These are phyloP conservation scores for Tachysurus vachellii DNA, from an alignment of 2,113 vertebrate species.

Conservation along the genomic window DNA sequence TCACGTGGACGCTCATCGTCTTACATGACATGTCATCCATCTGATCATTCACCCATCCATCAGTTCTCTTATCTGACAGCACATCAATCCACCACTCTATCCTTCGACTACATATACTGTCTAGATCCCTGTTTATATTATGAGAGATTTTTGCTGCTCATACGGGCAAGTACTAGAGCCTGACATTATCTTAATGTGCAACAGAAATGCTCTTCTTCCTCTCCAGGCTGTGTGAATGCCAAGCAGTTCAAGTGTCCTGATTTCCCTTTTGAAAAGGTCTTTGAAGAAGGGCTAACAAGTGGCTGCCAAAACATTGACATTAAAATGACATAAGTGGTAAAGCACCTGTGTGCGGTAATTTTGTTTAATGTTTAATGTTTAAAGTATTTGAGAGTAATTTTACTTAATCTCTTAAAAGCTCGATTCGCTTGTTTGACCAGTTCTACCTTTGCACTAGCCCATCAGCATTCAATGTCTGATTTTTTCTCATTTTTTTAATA, in stretches of 20 bases:
- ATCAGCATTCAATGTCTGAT: neutral
- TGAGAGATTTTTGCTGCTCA: neutral
- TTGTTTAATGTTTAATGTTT: conserved; percentile 20
- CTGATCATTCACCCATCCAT: conserved; percentile 23
- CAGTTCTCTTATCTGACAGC: neutral
- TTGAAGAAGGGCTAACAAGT: conserved; percentile 24
- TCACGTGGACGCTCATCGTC: neutral
- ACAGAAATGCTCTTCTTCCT: conserved; percentile 30
- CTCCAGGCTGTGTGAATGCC: conserved; percentile 19
- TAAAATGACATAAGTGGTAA: conserved; percentile 25
- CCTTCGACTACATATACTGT: neutral
- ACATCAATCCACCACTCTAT: neutral
- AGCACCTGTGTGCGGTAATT: conserved; percentile 16
- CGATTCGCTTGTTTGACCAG: neutral
- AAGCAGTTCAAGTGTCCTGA: conserved; percentile 27
- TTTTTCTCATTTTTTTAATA: neutral
- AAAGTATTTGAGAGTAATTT: conserved; percentile 31
- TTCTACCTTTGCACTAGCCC: neutral
- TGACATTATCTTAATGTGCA: conserved; percentile 31
- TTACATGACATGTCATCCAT: conserved; percentile 19
- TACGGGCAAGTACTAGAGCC: neutral
- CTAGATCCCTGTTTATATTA: neutral
- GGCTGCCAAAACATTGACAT: conserved; percentile 38
- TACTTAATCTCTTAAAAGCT: conserved; percentile 5
- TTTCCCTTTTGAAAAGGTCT: conserved; percentile 26